A percentile compares a stretch with the other conserved stretches of the same genome.
Conservation (phyloP, 2,797 vertebrate species). For the Tragopan temminckii region DNA sequence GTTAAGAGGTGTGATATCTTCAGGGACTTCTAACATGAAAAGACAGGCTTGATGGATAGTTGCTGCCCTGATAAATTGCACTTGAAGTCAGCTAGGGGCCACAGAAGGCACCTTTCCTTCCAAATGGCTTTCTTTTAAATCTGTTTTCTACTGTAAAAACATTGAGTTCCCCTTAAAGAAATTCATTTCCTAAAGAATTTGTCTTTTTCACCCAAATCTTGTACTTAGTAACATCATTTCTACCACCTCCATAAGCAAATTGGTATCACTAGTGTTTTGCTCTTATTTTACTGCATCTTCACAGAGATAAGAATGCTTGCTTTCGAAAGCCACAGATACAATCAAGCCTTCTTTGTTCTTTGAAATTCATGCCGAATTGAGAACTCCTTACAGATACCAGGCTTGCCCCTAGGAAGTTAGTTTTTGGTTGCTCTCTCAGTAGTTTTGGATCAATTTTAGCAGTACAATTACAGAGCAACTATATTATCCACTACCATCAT, state of each 20-base stretch:
- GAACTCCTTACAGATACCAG: background rate
- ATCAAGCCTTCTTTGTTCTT: background rate
- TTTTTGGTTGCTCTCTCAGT: background rate
- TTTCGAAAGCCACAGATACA: background rate
- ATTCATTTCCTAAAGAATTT: background rate
- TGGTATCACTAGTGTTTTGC: background rate
- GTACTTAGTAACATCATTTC: background rate
- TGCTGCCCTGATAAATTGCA: background rate
- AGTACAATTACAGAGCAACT: background rate
- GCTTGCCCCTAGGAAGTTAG: background rate
- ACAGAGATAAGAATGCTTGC: background rate
- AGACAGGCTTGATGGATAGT: background rate
- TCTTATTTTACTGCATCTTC: background rate
- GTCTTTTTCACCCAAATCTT: background rate
- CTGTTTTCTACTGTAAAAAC: background rate
- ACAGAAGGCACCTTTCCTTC: background rate
- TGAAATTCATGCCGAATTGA: background rate
- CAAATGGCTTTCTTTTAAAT: background rate
- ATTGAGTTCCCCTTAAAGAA: background rate
- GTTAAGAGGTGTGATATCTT: background rate
- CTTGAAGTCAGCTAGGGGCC: background rate
- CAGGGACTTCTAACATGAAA: background rate
- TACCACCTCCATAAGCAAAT: rapidly evolving
- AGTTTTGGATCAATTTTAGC: background rate
- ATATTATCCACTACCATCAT: background rate